Conservation (phyloP, 2,797 vertebrate genomes). For the Tauraco hartlaubi region DNA sequence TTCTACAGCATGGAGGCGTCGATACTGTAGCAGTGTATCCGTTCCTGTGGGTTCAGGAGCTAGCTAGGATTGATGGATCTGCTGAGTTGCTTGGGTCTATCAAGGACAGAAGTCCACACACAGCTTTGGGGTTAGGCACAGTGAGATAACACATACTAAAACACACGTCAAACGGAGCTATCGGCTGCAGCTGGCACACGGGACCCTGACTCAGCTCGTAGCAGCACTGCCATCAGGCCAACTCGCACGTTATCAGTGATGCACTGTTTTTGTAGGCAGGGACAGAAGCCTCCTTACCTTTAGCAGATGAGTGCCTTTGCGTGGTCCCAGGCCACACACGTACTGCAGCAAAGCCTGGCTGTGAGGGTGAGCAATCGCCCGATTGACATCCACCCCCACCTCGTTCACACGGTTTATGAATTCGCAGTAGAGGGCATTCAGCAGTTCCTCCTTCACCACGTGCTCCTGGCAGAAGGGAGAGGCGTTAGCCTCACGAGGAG, state of each 20-base stretch:
- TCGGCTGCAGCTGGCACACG: neutral
- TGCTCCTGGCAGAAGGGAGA: constrained; percentile 86
- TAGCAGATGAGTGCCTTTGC: constrained; percentile 95
- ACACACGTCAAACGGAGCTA: neutral
- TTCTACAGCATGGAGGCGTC: neutral
- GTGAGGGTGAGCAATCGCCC: constrained; percentile 94
- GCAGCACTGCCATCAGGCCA: neutral
- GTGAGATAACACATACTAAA: neutral
- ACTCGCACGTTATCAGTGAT: rapidly evolving
- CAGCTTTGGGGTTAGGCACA: neutral
- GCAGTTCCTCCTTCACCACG: constrained; percentile 96
- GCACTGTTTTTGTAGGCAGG: neutral
- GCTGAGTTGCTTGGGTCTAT: neutral
- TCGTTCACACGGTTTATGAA: constrained; percentile 99
- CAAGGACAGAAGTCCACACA: neutral
- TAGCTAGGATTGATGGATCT: neutral
- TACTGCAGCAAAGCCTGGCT: constrained; percentile 97
- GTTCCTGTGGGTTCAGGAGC: neutral
- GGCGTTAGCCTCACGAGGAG: neutral
- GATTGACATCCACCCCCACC: constrained; percentile 97
- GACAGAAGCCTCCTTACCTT: constrained; percentile 85
- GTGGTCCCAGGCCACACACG: constrained; percentile 94
- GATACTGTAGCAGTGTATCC: neutral
- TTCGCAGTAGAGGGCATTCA: constrained; percentile 93
- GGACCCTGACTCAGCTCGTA: neutral